These are phyloP conservation scores for Heliocidaris tuberculata DNA, from an alignment of 35 echinoderm and acorn worm genomes.

Conservation along the genomic window DNA sequence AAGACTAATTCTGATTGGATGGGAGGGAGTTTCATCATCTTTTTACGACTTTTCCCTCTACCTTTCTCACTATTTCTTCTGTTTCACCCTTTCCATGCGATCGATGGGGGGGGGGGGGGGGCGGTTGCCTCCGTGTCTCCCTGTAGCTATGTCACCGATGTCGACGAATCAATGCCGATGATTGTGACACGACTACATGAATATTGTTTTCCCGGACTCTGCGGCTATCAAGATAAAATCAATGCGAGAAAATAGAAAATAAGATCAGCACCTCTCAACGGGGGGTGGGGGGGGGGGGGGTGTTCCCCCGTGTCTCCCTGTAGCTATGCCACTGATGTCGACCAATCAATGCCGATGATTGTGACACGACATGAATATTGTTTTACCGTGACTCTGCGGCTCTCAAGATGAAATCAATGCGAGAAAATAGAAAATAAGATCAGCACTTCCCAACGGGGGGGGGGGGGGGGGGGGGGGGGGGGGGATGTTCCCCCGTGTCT, in stretches of 20 bases:
- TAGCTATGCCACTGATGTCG: not conserved
- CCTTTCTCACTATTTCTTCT: too few species aligned
- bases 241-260: not conserved
- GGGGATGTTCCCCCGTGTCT: too few species aligned
- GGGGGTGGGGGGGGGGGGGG: too few species aligned
- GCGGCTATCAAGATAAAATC: not conserved
- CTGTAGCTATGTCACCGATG: not conserved
- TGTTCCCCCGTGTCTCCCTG: too few species aligned
- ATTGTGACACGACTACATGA: constrained; percentile 8
- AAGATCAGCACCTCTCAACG: not conserved
- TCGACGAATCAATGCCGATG: not conserved
- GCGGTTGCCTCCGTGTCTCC: too few species aligned
- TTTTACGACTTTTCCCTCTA: too few species aligned
- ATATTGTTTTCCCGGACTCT: not conserved
- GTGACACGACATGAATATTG: not conserved
- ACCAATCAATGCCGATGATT: not conserved
- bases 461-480: too few species aligned
- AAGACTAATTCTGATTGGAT: too few species aligned
- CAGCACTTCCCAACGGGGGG: not conserved
- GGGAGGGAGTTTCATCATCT: too few species aligned
- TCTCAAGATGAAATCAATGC: not conserved
- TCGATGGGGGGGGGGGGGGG: too few species aligned
- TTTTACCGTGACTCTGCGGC: not conserved
- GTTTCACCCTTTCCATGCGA: too few species aligned
- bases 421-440: not conserved